phyloP scores from a whole-genome alignment of 2,113 vertebrate species.

The Narcine bancroftii region DNA sequence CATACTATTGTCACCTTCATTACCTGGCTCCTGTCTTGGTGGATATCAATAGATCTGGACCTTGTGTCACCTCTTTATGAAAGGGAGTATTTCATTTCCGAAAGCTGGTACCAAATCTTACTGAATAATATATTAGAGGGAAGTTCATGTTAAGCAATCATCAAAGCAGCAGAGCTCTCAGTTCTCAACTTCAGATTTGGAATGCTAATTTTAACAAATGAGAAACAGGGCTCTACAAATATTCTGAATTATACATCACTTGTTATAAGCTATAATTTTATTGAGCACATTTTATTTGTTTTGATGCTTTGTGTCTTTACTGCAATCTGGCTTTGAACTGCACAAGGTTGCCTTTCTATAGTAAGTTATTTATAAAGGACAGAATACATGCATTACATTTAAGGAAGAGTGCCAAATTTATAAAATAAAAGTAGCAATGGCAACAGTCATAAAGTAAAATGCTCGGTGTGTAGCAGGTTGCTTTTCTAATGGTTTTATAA shows the following conservation, averaged over 20 bases:
- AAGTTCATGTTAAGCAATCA: background rate
- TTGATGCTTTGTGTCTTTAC: background rate
- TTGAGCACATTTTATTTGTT: conserved; percentile 24
- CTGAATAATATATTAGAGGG: background rate
- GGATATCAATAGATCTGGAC: background rate
- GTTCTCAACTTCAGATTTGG: too few species aligned
- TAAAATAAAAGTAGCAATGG: conserved; percentile 22
- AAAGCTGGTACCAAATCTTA: background rate
- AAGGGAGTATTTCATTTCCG: background rate
- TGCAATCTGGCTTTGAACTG: conserved; percentile 1
- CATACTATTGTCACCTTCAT: background rate
- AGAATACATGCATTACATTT: conserved; percentile 7
- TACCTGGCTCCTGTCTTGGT: background rate
- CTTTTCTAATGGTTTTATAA: background rate
- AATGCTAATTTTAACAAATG: background rate
- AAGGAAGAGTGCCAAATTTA: conserved; percentile 5
- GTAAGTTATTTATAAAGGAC: conserved; percentile 32
- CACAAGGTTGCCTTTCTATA: background rate
- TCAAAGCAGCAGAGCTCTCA: background rate
- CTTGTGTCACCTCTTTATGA: background rate
- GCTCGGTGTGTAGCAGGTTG: background rate
- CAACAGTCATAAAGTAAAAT: background rate
- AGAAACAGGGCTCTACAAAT: background rate
- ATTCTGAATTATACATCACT: background rate
- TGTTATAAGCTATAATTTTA: conserved; percentile 12